A percentile compares a stretch with the other conserved stretches of the same genome.
These are phyloP conservation scores for Cremastinae sp. DNA, from an alignment of 2,888 invertebrate species.

Conservation along the genomic window DNA sequence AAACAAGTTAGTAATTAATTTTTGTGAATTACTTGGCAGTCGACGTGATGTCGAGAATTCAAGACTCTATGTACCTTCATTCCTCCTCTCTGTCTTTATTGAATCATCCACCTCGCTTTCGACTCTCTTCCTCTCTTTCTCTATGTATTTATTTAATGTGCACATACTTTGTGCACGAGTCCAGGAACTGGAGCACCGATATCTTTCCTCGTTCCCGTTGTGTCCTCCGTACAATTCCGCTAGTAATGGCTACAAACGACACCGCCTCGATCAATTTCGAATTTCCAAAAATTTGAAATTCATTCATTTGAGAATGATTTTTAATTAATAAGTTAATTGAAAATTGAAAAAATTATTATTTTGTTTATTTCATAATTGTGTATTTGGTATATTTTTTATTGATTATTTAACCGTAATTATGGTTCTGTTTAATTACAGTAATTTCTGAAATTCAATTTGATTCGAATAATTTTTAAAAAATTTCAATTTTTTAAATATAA, in stretches of 20 bases:
- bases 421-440: no score
- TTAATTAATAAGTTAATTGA: background rate
- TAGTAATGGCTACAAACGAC: constrained; percentile 66
- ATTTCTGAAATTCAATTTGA: no score
- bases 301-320: no score
- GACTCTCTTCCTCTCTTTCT: no score
- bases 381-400: no score
- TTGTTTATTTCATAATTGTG: no score
- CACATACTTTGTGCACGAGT: constrained; percentile 51
- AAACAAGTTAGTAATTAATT: constrained; percentile 78
- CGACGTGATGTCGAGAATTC: constrained; percentile 73
- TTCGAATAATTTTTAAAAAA: no score
- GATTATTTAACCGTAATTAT: no score
- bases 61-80: background rate
- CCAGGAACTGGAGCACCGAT: constrained; percentile 71
- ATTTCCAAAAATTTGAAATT: constrained; percentile 5
- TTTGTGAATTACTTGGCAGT: constrained; percentile 78
- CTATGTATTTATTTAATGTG: constrained; percentile 15
- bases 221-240: constrained; percentile 50
- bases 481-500: no score
- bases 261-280: background rate
- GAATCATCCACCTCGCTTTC: background rate
- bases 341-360: constrained; percentile 1
- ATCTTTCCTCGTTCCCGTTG: constrained; percentile 70
- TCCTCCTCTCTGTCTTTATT: background rate